Evolutionary conservation across 2,113 vertebrate genomes (phyloP), one percentile per base, ranked within the genome.

Genomic region (Gorsachius goisagi): DNA sequence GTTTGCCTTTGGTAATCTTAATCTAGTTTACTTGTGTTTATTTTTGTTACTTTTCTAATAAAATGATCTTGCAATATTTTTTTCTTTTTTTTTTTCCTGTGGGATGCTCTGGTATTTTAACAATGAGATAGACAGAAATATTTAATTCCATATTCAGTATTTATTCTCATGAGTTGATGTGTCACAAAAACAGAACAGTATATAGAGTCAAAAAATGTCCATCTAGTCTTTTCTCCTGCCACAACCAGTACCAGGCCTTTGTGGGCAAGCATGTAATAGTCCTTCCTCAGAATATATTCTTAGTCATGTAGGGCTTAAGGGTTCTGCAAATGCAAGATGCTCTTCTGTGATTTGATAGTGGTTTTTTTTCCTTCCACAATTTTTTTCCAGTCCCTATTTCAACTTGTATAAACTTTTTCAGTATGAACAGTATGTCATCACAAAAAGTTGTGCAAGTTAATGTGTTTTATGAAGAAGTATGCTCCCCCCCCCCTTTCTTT

Each of bases 221-320:
- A 6, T 41, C 35, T 59, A 45, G n/a, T 92, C 33, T 64, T 79
- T 79, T 17, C 39, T 89, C 17, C 32, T 90, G 15, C 39, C 49
- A 35, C 44, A 82, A 24, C 12, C 26, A 56, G 9, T 76, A 49
- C 20, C 9, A 28, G 22, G 33, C 12, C 68, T 62, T 28, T 52
- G 0, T 28, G 60, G 37, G 47, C 16, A 7, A 26, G 3, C 0
- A 0, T 59, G 19, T 44, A 6, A 16, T 64, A 30, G 41, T 89
- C 12, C 24, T 68, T 67, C 76, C 44, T 88, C n/a, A 49, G 23
- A 62, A 52, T 92, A 24, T 64, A 26, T 81, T 87, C 28, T 22
- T 44, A 21, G 28, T 71, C 15, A 5, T 13, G 15, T 88, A 2
- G 52, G 45, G 45, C 30, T 86, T 72, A 68, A 83, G 32, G 22